Percentiles rank a stretch among this genome's conserved stretches.
Conservation (phyloP, 2,888 invertebrate genomes). For the Cryptocheilus praepositus region DNA sequence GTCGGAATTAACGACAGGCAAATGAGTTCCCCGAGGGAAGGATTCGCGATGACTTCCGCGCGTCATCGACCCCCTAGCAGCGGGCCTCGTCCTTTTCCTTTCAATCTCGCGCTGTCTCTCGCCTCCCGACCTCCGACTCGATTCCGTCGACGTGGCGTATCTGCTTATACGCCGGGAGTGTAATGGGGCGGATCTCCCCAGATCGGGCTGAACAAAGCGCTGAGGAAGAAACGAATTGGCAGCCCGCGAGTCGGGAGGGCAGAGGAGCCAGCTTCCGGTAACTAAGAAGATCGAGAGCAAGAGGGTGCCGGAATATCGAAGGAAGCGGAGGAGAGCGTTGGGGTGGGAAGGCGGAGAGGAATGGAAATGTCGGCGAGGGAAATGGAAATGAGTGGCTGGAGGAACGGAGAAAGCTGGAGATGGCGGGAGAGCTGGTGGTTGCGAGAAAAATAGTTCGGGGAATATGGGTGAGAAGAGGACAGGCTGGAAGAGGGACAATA, state of each 20-base stretch:
- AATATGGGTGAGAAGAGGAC: not conserved
- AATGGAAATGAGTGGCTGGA: not conserved
- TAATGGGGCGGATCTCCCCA: conserved; percentile 45
- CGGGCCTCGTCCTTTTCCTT: not conserved
- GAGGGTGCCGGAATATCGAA: not conserved
- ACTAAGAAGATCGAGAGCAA: conserved; percentile 39
- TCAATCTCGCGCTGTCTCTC: not conserved
- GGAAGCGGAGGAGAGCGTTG: not conserved
- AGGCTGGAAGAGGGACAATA: too few relatives aligned
- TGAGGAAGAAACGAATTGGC: conserved; percentile 56
- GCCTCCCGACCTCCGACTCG: conserved; percentile 12
- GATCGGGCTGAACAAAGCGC: conserved; percentile 46
- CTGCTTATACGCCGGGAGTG: conserved; percentile 56
- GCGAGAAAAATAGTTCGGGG: not conserved
- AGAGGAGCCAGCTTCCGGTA: conserved; percentile 39
- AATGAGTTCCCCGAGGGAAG: conserved; percentile 32
- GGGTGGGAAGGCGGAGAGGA: too few relatives aligned
- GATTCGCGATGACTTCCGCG: conserved; percentile 24
- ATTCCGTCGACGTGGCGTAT: conserved; percentile 52
- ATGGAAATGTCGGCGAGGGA: not conserved
- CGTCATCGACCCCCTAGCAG: not conserved
- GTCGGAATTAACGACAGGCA: conserved; percentile 28
- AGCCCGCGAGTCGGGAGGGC: conserved; percentile 31
- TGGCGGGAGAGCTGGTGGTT: not conserved
- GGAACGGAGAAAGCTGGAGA: not conserved